These are phyloP conservation scores for Zeugodacus cucurbitae DNA, from an alignment of 1,140 invertebrate species.

Conservation along the genomic window DNA sequence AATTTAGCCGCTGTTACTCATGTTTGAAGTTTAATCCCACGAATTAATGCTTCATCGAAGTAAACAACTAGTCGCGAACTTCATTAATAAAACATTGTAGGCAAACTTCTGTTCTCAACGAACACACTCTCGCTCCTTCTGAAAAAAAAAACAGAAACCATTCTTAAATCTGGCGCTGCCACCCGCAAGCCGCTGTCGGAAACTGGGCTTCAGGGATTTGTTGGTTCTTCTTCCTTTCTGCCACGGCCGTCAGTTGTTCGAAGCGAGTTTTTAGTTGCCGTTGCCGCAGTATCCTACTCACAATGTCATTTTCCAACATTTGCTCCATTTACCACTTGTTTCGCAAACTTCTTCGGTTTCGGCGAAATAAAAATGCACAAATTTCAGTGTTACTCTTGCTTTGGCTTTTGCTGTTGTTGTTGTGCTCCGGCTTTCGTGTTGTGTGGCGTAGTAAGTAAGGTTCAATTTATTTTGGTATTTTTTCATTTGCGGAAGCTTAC, in stretches of 20 bases:
- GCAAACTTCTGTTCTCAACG: too few relatives aligned
- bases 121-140: background rate
- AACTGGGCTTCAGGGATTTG: background rate
- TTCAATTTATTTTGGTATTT: background rate
- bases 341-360: background rate
- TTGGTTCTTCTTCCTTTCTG: background rate
- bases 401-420: background rate
- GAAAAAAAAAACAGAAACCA: background rate
- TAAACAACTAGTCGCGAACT: too few relatives aligned
- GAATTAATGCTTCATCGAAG: too few relatives aligned
- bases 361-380: background rate
- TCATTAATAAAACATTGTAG: too few relatives aligned
- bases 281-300: background rate
- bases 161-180: background rate
- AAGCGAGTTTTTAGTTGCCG: background rate
- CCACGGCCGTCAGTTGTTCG: background rate
- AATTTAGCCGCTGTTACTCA: too few relatives aligned
- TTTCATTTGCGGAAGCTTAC: background rate
- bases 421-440: background rate
- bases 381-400: background rate
- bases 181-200: background rate
- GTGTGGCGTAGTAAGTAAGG: background rate
- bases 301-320: constrained; percentile 9
- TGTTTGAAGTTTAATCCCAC: too few relatives aligned
- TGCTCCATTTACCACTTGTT: constrained; percentile 18